Conservation (phyloP, 2,113 vertebrate genomes). For the Eudyptes chrysolophus region DNA sequence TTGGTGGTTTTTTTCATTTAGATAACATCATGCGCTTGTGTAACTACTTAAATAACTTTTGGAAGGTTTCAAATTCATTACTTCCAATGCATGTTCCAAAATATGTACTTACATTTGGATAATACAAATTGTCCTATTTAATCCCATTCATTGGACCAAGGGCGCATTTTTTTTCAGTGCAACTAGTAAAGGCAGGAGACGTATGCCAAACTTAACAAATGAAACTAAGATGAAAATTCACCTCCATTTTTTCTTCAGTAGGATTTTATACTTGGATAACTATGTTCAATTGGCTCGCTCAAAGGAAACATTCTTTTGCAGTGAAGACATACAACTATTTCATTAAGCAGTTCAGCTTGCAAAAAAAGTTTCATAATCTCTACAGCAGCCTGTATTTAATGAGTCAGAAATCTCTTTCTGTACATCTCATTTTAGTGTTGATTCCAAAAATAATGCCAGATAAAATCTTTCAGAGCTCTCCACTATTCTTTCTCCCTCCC, state of each 20-base stretch:
- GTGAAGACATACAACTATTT: neutral
- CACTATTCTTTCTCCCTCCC: neutral
- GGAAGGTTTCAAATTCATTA: neutral
- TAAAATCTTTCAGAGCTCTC: neutral
- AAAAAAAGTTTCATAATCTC: neutral
- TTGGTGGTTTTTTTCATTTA: neutral
- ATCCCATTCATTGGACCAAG: neutral
- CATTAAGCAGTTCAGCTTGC: neutral
- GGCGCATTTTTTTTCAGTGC: neutral
- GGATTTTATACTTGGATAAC: neutral
- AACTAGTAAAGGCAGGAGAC: neutral
- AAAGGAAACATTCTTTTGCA: neutral
- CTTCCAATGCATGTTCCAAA: neutral
- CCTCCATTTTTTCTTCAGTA: neutral
- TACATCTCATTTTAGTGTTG: neutral
- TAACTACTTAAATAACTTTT: neutral
- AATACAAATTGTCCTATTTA: neutral
- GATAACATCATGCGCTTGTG: neutral
- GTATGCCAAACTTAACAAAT: neutral
- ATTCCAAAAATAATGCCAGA: neutral
- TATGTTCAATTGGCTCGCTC: neutral
- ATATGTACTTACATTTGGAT: neutral
- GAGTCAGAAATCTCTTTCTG: neutral
- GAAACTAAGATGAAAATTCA: neutral
- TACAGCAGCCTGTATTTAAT: neutral